These are phyloP conservation scores for Synergus itoensis DNA, from an alignment of 2,888 invertebrate genomes.

Conservation along the genomic window DNA sequence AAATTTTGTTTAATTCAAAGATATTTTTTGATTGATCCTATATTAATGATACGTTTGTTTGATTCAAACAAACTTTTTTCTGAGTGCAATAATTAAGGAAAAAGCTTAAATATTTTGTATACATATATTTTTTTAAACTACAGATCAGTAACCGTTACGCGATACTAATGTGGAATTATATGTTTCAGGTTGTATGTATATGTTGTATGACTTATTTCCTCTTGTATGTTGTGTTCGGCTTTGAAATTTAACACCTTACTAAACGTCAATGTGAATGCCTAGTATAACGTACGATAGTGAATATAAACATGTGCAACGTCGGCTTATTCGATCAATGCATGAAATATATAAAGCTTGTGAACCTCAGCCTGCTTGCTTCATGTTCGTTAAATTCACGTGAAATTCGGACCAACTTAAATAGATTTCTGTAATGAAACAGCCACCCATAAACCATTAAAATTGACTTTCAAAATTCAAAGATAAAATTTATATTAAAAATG, in stretches of 20 bases:
- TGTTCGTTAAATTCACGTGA: background rate
- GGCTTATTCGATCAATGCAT: conserved; percentile 7
- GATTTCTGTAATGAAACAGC: background rate
- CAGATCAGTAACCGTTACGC: background rate
- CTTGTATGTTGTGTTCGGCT: background rate
- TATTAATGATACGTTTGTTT: too few relatives aligned
- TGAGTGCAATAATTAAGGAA: background rate
- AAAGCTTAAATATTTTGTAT: background rate
- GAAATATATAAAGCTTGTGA: conserved; percentile 2
- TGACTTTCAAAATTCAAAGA: too few relatives aligned
- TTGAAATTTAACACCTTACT: background rate
- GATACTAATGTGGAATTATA: background rate
- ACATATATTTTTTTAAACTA: too few relatives aligned
- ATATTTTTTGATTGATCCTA: too few relatives aligned
- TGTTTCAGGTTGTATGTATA: background rate
- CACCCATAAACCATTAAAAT: background rate
- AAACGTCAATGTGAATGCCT: background rate
- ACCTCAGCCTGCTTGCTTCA: background rate
- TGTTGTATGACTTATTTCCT: background rate
- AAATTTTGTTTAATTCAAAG: too few relatives aligned
- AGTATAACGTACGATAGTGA: background rate
- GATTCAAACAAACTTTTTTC: too few relatives aligned
- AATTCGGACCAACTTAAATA: background rate
- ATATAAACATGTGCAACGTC: conserved; percentile 7
- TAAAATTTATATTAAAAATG: too few relatives aligned